Percentiles rank a stretch among this genome's conserved stretches.
Conservation (phyloP, 2,797 vertebrate genomes). For the Scolopax rusticola region DNA sequence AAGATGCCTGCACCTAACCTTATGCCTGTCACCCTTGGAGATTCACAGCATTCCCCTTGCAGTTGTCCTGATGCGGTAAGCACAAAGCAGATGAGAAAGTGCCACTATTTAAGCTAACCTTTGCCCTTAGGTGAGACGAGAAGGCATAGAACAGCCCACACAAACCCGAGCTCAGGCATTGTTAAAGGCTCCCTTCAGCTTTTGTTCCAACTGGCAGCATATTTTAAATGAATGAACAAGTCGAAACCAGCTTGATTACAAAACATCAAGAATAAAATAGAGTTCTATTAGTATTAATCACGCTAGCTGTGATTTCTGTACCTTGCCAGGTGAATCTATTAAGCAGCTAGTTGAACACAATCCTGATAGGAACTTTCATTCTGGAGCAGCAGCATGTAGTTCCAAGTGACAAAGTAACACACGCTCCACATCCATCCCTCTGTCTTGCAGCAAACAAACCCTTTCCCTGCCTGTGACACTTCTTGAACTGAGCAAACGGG, state of each 20-base stretch:
- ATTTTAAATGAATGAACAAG: background rate
- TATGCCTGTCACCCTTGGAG: background rate
- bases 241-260: background rate
- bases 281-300: background rate
- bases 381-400: background rate
- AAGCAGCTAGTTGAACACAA: background rate
- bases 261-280: background rate
- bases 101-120: background rate
- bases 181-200: background rate
- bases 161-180: background rate
- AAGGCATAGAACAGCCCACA: background rate
- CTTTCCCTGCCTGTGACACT: background rate
- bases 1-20: background rate
- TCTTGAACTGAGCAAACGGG: background rate
- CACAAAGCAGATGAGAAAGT: background rate
- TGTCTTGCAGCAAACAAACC: background rate
- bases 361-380: background rate
- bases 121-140: background rate
- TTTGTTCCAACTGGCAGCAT: background rate
- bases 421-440: fast-evolving
- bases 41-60: background rate
- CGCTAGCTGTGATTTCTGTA: background rate
- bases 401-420: background rate
- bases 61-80: background rate
- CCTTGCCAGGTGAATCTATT: background rate